These are phyloP conservation scores for Pogona vitticeps DNA, from an alignment of 2,113 vertebrate species.

Conservation along the genomic window DNA sequence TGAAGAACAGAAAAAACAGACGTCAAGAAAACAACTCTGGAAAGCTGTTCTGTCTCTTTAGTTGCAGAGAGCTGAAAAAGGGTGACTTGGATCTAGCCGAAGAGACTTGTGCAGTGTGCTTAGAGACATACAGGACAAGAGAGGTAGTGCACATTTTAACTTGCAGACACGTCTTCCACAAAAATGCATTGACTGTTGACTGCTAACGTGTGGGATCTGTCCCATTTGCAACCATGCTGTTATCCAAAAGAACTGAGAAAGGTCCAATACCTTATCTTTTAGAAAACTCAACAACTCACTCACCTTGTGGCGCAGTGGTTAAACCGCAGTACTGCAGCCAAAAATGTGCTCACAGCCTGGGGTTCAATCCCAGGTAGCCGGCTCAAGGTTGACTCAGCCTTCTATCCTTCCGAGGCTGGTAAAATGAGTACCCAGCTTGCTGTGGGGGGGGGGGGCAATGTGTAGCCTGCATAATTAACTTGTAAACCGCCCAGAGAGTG, in stretches of 20 bases:
- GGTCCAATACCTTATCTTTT: slow-evolving; percentile 2
- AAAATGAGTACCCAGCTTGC: no score
- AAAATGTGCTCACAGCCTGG: no score
- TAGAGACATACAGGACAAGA: slow-evolving; percentile 53
- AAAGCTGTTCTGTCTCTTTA: slow-evolving; percentile 51
- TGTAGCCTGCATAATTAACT: no score
- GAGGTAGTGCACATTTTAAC: slow-evolving; percentile 55
- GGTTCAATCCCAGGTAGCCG: no score
- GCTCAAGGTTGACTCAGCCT: no score
- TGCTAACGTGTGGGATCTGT: slow-evolving; percentile 76
- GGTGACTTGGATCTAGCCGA: slow-evolving; percentile 54
- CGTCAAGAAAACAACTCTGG: slow-evolving; percentile 50
- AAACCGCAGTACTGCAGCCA: no score
- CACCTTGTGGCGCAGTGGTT: no score
- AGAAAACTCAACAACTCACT: slow-evolving; percentile 5
- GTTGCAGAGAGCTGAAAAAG: slow-evolving; percentile 57
- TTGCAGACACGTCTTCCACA: slow-evolving; percentile 75
- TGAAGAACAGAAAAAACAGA: slow-evolving; percentile 27
- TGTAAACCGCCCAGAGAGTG: no score
- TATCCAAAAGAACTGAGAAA: slow-evolving; percentile 68
- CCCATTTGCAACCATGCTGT: slow-evolving; percentile 79
- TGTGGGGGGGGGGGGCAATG: no score
- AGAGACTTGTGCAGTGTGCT: slow-evolving; percentile 45
- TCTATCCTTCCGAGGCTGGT: no score
- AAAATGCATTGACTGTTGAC: slow-evolving; percentile 79